A percentile compares a stretch with the other conserved stretches of the same genome.
Conservation (phyloP, 2,797 vertebrate genomes). For the Macropodus opercularis region DNA sequence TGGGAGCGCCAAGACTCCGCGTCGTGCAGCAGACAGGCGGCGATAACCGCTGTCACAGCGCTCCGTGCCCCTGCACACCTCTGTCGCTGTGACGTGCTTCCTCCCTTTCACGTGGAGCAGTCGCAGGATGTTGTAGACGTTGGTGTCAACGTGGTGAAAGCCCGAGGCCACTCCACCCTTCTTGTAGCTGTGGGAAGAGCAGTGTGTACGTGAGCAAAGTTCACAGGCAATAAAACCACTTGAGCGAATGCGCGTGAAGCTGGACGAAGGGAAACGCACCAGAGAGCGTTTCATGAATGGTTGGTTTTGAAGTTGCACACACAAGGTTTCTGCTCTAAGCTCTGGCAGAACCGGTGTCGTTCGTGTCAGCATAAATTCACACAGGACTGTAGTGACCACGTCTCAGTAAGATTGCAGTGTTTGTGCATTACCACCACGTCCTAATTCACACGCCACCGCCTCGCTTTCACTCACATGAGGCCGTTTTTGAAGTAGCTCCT, state of each 20-base stretch:
- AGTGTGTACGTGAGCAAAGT: slow-evolving; percentile 50
- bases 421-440: slow-evolving; percentile 17
- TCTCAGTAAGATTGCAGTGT: slow-evolving; percentile 50
- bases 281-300: background rate
- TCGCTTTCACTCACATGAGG: slow-evolving; percentile 84
- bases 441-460: background rate
- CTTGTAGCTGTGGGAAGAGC: slow-evolving; percentile 85
- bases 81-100: slow-evolving; percentile 86
- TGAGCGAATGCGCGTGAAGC: background rate
- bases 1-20: too few relatives aligned
- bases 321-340: slow-evolving; percentile 28
- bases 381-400: slow-evolving; percentile 39
- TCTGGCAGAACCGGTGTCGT: slow-evolving; percentile 35
- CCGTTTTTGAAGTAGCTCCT: slow-evolving; percentile 91
- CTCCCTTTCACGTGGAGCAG: slow-evolving; percentile 90
- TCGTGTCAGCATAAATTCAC: slow-evolving; percentile 54
- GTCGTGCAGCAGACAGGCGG: slow-evolving; percentile 1
- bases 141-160: slow-evolving; percentile 89
- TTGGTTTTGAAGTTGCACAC: background rate
- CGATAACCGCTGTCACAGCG: slow-evolving; percentile 5
- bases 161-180: slow-evolving; percentile 91
- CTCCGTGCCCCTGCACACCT: slow-evolving; percentile 78
- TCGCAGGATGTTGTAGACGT: slow-evolving; percentile 88
- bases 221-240: slow-evolving; percentile 59
- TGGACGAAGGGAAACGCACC: background rate